Percentiles rank a stretch among this genome's conserved stretches.
These are phyloP conservation scores for Ylistrum balloti DNA, from an alignment of 1,140 invertebrate species.

Conservation along the genomic window DNA sequence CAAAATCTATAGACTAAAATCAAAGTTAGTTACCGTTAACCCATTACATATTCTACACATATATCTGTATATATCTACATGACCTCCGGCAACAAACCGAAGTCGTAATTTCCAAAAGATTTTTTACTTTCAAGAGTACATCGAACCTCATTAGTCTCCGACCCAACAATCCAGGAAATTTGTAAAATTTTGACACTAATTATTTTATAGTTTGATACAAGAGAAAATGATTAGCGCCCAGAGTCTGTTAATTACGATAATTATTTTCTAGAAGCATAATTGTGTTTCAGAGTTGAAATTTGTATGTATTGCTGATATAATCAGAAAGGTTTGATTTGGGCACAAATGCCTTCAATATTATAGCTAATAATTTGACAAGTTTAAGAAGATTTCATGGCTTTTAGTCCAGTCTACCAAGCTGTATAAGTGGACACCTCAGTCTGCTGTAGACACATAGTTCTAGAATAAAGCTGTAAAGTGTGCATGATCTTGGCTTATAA, in stretches of 20 bases:
- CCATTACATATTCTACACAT: too few relatives aligned
- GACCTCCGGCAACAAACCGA: background rate
- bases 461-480: too few relatives aligned
- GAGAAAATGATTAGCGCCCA: background rate
- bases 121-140: background rate
- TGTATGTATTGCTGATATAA: too few relatives aligned
- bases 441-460: too few relatives aligned
- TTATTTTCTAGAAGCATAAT: constrained; percentile 21
- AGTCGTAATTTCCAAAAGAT: background rate
- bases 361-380: too few relatives aligned
- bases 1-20: background rate
- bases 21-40: background rate
- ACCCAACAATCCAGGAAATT: background rate
- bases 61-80: too few relatives aligned
- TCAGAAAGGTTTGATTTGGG: too few relatives aligned
- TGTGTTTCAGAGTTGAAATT: background rate
- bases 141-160: background rate
- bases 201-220: background rate
- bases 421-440: too few relatives aligned
- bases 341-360: too few relatives aligned
- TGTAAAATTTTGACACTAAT: constrained; percentile 26
- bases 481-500: too few relatives aligned
- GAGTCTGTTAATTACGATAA: background rate
- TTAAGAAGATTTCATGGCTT: too few relatives aligned
- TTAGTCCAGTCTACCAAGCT: too few relatives aligned